Evolutionary conservation across 2,113 vertebrate genomes (phyloP), one percentile per base, ranked within the genome.

Genomic region (Paedocypris sp.): DNA sequence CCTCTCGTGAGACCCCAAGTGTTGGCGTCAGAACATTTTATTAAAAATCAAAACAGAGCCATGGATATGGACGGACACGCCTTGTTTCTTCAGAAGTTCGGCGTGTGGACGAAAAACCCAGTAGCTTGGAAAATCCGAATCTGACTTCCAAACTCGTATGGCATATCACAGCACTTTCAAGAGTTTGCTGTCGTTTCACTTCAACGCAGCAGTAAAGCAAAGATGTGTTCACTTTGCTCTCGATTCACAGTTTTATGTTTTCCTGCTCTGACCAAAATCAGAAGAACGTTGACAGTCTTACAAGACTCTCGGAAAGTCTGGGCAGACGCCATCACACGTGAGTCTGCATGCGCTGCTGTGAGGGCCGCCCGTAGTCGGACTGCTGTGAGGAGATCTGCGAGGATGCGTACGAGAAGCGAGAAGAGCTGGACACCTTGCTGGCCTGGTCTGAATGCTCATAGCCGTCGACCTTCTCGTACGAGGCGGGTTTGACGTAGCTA

Each of bases 271-370:
- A 64, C 19, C 49, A 8, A 11, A 46, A 26, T 43, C 23, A 56
- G 39, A 29, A 45, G 26, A 43, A 29, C 31, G 23, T 45, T 62
- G 71, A 51, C 39, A 36, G 65, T 68, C 38, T 50, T 67, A 36
- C 47, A 19, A 50, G n/a, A 26, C 60, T 6, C 39, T 16, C 39
- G 15, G n/a, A 11, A 6, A 20, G 48, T 43, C 52, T 49, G 19
- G 13, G 1, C 20, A 13, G 12, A 66, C 64, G 70, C 33, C 38
- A 41, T 93, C 86, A 94, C 74, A 94, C 91, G 2, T 94, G 91
- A 51, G 91, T 94, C 79, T 94, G 91, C 85, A 92, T 93, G 54
- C 90, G 88, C 1, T 79, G 79, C 13, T 92, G 90, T 20, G 87
- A 81, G 3, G 86, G 87, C 7, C 87, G 79, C 25, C 88, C 83